phyloP scores from a whole-genome alignment of 2,113 vertebrate species.

The Aspidoscelis tigris region DNA sequence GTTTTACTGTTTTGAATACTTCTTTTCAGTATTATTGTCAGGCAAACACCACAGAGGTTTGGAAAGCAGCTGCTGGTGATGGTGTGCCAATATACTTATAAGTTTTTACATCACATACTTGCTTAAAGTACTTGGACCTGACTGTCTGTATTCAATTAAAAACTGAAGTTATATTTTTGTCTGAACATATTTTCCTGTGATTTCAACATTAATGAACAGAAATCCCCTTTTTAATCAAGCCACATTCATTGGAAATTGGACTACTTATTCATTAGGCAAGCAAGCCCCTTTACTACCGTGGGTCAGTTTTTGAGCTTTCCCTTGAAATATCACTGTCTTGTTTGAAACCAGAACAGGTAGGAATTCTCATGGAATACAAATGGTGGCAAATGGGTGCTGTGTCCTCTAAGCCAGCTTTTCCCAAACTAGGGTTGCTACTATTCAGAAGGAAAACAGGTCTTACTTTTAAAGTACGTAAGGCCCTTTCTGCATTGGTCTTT shows the following conservation, averaged over 20 bases:
- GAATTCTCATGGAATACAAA: slow-evolving; percentile 1
- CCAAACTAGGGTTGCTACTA: background rate
- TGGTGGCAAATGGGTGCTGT: background rate
- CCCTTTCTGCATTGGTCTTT: too few relatives aligned
- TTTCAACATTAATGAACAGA: slow-evolving; percentile 15
- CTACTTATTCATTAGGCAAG: slow-evolving; percentile 43
- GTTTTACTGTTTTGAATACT: background rate
- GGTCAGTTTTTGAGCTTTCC: slow-evolving; percentile 42
- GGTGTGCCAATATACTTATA: background rate
- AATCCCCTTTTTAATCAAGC: background rate
- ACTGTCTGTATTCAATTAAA: accelerated
- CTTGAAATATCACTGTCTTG: background rate
- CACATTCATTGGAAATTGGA: slow-evolving; percentile 14
- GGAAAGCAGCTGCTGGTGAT: slow-evolving; percentile 30
- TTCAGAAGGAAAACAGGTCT: background rate
- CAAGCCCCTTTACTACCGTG: slow-evolving; percentile 30
- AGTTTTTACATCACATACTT: slow-evolving; percentile 3
- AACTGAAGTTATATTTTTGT: slow-evolving; percentile 9
- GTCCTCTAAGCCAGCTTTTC: background rate
- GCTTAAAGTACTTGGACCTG: slow-evolving; percentile 6
- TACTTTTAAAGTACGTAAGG: background rate
- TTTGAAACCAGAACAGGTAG: slow-evolving; percentile 18
- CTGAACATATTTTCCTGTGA: slow-evolving; percentile 37
- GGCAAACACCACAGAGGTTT: background rate
- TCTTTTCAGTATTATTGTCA: background rate